These are phyloP conservation scores for Osmerus eperlanus DNA, from an alignment of 2,113 vertebrate species.

Conservation along the genomic window DNA sequence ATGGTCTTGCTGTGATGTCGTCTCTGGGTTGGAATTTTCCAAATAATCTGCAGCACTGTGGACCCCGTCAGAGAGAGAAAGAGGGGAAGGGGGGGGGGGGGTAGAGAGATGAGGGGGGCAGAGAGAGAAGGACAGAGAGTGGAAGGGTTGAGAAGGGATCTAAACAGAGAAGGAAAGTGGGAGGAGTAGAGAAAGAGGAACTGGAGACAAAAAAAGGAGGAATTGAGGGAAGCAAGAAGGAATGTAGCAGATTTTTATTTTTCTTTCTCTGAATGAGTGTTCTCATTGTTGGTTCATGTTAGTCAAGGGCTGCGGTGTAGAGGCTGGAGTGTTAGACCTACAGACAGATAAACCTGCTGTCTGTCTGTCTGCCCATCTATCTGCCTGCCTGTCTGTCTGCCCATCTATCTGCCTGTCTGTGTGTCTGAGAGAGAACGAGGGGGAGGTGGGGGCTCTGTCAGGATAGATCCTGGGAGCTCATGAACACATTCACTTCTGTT, in stretches of 20 bases:
- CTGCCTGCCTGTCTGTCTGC: too few species aligned
- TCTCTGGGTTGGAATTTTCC: slow-evolving; percentile 37
- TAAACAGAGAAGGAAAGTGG: neutral
- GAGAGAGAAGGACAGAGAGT: neutral
- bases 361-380: too few species aligned
- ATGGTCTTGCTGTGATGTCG: slow-evolving; percentile 34
- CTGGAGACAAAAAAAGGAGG: neutral
- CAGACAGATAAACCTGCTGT: too few species aligned
- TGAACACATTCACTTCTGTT: too few species aligned
- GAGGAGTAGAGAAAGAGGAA: neutral
- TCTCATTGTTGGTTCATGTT: too few species aligned
- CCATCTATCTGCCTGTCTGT: too few species aligned
- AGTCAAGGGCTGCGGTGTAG: too few species aligned
- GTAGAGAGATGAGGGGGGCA: neutral
- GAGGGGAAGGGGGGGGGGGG: neutral
- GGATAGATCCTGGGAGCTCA: too few species aligned
- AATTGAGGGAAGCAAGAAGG: neutral
- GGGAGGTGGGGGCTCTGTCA: too few species aligned
- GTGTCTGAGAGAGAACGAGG: too few species aligned
- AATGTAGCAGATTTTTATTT: neutral
- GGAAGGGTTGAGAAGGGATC: neutral
- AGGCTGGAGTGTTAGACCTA: neutral
- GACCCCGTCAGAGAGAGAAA: neutral
- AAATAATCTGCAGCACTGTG: slow-evolving; percentile 10
- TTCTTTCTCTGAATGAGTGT: too few species aligned